A percentile compares a stretch with the other conserved stretches of the same genome.
These are phyloP conservation scores for Ptychodera flava DNA, from an alignment of 35 echinoderm and acorn worm genomes.

Conservation along the genomic window DNA sequence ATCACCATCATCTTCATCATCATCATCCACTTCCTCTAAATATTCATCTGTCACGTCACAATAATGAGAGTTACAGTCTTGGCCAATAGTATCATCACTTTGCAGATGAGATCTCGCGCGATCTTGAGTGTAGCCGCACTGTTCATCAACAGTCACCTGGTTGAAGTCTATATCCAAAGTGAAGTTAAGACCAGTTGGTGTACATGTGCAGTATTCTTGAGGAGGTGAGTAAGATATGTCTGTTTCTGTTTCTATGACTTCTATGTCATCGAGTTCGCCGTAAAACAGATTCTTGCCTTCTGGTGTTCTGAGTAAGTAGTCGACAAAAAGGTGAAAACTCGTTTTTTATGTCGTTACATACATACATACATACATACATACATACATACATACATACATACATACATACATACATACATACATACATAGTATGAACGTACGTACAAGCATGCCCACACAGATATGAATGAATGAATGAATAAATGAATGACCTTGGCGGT, in stretches of 20 bases:
- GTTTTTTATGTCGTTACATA: neutral
- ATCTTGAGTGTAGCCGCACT: neutral
- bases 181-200: neutral
- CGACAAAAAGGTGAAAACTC: no score
- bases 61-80: neutral
- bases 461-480: conserved; percentile 2
- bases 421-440: neutral
- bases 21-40: neutral
- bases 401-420: neutral
- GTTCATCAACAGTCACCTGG: neutral
- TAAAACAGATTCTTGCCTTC: neutral
- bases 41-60: neutral
- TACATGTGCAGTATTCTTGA: neutral
- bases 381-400: neutral
- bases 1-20: no score
- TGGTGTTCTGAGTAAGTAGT: neutral
- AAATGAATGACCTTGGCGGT: neutral
- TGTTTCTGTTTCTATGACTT: neutral
- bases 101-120: neutral
- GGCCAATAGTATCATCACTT: neutral
- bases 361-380: neutral
- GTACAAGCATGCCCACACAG: neutral
- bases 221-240: neutral
- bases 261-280: neutral
- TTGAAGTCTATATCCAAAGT: neutral